A percentile compares a stretch with the other conserved stretches of the same genome.
These are phyloP conservation scores for Anthopleura sola DNA, from an alignment of 64 coral and sea anemone genomes.

Conservation along the genomic window DNA sequence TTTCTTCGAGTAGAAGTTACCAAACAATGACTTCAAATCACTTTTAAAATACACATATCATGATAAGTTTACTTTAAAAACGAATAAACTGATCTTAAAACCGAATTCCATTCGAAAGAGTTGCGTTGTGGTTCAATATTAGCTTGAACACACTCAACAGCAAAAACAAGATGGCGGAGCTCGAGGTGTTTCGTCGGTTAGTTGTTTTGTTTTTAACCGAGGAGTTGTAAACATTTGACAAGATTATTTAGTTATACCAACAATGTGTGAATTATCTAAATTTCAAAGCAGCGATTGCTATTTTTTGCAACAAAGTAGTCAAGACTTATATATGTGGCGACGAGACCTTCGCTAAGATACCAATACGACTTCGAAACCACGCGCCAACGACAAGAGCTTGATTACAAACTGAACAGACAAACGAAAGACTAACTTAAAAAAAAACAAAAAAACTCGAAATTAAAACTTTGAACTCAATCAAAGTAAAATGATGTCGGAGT, in stretches of 20 bases:
- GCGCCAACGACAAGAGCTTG: neutral
- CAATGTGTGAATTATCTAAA: neutral
- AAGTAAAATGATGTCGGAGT: neutral
- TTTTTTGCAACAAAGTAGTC: conserved; percentile 1
- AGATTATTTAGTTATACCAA: neutral
- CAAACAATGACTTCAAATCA: neutral
- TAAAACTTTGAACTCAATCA: neutral
- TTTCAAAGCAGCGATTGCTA: neutral
- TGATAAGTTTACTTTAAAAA: neutral
- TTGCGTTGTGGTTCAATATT: neutral
- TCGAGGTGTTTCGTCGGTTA: too few relatives aligned
- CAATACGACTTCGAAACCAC: neutral
- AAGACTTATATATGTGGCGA: too few relatives aligned
- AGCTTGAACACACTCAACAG: neutral
- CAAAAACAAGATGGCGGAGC: neutral
- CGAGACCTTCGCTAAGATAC: neutral
- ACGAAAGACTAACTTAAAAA: neutral
- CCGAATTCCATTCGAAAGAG: neutral
- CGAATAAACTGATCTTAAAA: neutral
- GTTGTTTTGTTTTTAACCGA: neutral
- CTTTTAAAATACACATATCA: neutral
- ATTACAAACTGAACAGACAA: neutral
- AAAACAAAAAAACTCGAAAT: neutral
- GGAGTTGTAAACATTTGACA: neutral
- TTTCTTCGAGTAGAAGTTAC: neutral